Conservation (phyloP, 1,140 invertebrate species). For the Caenorhabditis remanei region DNA sequence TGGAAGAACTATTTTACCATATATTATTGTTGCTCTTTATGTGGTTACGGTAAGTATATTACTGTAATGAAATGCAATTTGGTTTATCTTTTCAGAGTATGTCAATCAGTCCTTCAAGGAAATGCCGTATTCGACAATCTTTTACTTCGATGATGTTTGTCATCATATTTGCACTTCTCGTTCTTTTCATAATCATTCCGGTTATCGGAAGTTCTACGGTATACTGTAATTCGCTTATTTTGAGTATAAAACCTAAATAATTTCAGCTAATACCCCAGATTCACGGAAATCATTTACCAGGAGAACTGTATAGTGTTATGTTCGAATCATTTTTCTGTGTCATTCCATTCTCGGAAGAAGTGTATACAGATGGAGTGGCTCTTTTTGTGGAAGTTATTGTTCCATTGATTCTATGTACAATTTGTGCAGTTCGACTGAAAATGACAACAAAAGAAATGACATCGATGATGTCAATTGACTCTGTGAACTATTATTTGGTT, state of each 20-base stretch:
- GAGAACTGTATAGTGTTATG: constrained; percentile 38
- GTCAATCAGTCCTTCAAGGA: constrained; percentile 15
- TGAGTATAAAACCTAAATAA: background rate
- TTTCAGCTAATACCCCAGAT: constrained; percentile 13
- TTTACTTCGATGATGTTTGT: constrained; percentile 20
- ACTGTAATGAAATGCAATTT: background rate
- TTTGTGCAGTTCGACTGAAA: constrained; percentile 14
- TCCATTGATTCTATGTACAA: background rate
- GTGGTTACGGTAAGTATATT: constrained; percentile 6
- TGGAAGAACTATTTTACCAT: constrained; percentile 18
- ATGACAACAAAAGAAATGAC: background rate
- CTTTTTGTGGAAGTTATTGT: constrained; percentile 34
- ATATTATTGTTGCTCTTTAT: constrained; percentile 26
- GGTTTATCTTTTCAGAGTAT: background rate
- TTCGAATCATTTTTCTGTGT: constrained; percentile 46
- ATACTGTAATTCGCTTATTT: background rate
- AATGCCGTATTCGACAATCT: constrained; percentile 9
- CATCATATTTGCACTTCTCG: constrained; percentile 18
- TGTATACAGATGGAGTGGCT: constrained; percentile 32
- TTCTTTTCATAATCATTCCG: constrained; percentile 40
- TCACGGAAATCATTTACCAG: constrained; percentile 24
- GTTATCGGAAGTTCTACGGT: constrained; percentile 29
- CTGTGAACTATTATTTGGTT: constrained; percentile 32
- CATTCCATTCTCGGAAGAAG: constrained; percentile 23
- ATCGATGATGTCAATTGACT: background rate